Conservation (phyloP, 2,797 vertebrate species). For the Hydrolagus colliei region DNA sequence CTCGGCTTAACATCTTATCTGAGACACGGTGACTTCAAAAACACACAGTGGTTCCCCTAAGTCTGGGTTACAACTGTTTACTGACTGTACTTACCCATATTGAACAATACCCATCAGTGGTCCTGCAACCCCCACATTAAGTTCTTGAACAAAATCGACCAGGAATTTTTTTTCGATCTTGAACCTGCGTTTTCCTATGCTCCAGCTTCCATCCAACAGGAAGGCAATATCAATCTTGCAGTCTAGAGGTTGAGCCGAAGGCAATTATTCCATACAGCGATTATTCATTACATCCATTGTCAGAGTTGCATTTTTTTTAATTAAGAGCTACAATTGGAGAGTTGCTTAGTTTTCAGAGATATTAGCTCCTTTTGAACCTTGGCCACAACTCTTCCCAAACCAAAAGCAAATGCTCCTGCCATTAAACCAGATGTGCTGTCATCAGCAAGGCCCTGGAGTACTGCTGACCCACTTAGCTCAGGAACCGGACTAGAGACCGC, state of each 20-base stretch:
- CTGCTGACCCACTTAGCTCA: too few species aligned
- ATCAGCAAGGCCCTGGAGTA: too few species aligned
- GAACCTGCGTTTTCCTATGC: constrained; percentile 89
- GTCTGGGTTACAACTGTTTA: not conserved
- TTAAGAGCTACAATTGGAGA: too few species aligned
- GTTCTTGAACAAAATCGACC: constrained; percentile 67
- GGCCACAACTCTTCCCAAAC: too few species aligned
- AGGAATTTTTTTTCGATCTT: constrained; percentile 92
- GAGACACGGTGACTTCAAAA: not conserved
- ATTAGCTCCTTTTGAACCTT: too few species aligned
- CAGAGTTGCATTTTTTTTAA: too few species aligned
- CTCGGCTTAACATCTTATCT: not conserved
- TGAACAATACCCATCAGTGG: constrained; percentile 92
- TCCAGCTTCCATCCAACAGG: constrained; percentile 89
- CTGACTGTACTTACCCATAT: constrained; percentile 69
- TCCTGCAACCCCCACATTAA: constrained; percentile 72
- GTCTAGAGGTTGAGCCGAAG: constrained; percentile 52
- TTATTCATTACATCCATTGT: too few species aligned
- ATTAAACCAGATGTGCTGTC: too few species aligned
- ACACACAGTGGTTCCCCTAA: not conserved
- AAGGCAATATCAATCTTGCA: constrained; percentile 89
- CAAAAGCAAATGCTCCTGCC: too few species aligned
- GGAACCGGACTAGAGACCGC: too few species aligned
- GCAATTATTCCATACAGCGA: fast-evolving
- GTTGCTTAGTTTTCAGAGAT: too few species aligned